Conservation (phyloP, 2,888 invertebrate genomes). For the Pammene fasciana region DNA sequence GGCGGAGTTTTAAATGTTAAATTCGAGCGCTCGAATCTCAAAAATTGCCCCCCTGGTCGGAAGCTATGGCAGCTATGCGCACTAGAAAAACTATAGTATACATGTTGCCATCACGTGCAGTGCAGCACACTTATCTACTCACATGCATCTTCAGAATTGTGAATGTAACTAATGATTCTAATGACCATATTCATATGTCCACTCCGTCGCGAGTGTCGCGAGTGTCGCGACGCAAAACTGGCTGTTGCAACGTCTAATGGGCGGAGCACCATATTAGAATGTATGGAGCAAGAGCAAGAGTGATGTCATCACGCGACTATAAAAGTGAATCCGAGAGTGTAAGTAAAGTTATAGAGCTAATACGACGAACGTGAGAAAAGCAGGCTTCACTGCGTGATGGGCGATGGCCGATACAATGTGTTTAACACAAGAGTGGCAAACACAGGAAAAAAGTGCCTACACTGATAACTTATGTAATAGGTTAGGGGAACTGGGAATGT, state of each 20-base stretch:
- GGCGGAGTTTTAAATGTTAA: too few relatives aligned
- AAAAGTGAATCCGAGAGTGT: conserved; percentile 51
- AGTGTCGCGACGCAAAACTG: conserved; percentile 26
- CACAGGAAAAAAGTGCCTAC: too few relatives aligned
- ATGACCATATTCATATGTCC: conserved; percentile 22
- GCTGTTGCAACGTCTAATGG: conserved; percentile 33
- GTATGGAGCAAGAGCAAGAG: conserved; percentile 44
- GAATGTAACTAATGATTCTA: conserved; percentile 18
- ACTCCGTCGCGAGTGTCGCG: conserved; percentile 29
- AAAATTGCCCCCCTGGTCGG: too few relatives aligned
- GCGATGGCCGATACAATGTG: neutral
- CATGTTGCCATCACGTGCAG: too few relatives aligned
- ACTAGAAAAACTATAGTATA: too few relatives aligned
- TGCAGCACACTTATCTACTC: neutral
- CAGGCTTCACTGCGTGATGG: conserved; percentile 4
- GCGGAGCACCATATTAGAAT: conserved; percentile 37
- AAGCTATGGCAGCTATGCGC: too few relatives aligned
- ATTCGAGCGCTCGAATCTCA: too few relatives aligned
- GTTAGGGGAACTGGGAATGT: too few relatives aligned
- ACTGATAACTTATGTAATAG: too few relatives aligned
- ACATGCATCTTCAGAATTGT: neutral
- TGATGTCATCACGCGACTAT: conserved; percentile 62
- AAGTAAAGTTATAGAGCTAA: conserved; percentile 1
- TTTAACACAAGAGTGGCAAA: neutral
- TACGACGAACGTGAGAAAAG: conserved; percentile 30